A percentile compares a stretch with the other conserved stretches of the same genome.
Conservation (phyloP, 2,888 invertebrate species). For the Drosophila ustulata region DNA sequence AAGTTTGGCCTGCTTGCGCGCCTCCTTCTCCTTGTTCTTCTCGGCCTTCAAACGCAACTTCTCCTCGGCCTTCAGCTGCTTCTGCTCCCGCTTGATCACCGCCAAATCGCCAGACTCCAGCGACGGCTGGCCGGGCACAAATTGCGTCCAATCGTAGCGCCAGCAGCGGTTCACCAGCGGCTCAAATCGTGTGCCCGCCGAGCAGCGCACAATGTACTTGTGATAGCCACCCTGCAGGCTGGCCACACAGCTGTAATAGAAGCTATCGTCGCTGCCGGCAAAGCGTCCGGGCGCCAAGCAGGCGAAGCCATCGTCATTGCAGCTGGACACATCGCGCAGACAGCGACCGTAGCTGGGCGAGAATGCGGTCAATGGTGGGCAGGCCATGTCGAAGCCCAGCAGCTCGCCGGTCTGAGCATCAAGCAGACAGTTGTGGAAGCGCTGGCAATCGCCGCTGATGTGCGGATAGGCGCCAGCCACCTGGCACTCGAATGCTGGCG, state of each 20-base stretch:
- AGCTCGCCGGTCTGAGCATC: conserved; percentile 35
- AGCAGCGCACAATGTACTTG: conserved; percentile 75
- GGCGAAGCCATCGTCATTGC: conserved; percentile 48
- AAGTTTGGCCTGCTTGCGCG: conserved; percentile 71
- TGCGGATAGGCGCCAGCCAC: conserved; percentile 53
- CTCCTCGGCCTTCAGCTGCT: conserved; percentile 68
- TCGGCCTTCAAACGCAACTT: conserved; percentile 68
- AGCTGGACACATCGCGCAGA: conserved; percentile 66
- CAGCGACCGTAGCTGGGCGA: conserved; percentile 64
- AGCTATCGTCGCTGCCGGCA: conserved; percentile 58
- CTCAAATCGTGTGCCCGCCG: conserved; percentile 63
- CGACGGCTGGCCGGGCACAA: conserved; percentile 37
- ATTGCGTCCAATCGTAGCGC: conserved; percentile 67
- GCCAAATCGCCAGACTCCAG: conserved; percentile 60
- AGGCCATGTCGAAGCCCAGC: conserved; percentile 39
- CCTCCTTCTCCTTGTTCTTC: conserved; percentile 67
- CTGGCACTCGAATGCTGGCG: conserved; percentile 55
- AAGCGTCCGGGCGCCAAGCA: conserved; percentile 64
- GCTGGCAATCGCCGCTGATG: conserved; percentile 59
- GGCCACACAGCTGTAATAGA: conserved; percentile 72
- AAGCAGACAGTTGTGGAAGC: conserved; percentile 64
- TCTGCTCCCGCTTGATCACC: conserved; percentile 73
- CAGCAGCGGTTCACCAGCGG: conserved; percentile 64
- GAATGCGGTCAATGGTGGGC: conserved; percentile 59
- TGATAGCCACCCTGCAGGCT: conserved; percentile 62